Base-by-base conservation (phyloP, 2,113 vertebrate species). In the Malurus alboscapulatus region DNA sequence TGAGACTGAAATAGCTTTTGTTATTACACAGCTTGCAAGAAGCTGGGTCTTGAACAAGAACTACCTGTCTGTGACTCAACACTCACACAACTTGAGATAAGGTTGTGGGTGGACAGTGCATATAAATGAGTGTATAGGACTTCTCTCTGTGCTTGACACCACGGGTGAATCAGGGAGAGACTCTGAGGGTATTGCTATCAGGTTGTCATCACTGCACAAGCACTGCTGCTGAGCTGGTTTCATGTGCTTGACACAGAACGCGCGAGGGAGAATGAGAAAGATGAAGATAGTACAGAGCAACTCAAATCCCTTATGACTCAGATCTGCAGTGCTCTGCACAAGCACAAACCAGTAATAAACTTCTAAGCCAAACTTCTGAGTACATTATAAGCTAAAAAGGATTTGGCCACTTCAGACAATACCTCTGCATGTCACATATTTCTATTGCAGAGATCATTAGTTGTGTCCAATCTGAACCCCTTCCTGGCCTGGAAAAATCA, bases 1-100 rank as follows among this genome's bases (percentile, higher is more conserved):
- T n/a, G 42, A 92, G 51, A 66, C 55, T 94, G 63, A 90, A 96
- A 77, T 51, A 90, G 17, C 51, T 92, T 88, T 80, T 90, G 68
- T 93, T 84, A 75, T 92, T 93, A 87, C 67, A 32, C 29, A 80
- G 47, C 61, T 92, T 88, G 75, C 47, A 63, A 16, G 45, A 91
- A 89, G 48, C 79, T 67, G 72, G 10, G 29, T 66, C 68, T 80
- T 74, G 88, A 93, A 94, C 95, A 92, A 95, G 94, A 96, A 93
- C 69, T 93, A 96, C 94, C 94, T 93, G 96, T 90, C 91, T 91
- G 86, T 96, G 95, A 96, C 92, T 96, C 95, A 96, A 88, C 94
- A 34, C 44, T 87, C 34, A 32, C 62, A 80, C 47, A 88, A 85
- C 51, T 61, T 50, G 47, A 90, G 95, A 96, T 95, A 86, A 96